These are phyloP conservation scores for Orthonychiurus folsomi DNA, from an alignment of 2,888 invertebrate species.

Conservation along the genomic window DNA sequence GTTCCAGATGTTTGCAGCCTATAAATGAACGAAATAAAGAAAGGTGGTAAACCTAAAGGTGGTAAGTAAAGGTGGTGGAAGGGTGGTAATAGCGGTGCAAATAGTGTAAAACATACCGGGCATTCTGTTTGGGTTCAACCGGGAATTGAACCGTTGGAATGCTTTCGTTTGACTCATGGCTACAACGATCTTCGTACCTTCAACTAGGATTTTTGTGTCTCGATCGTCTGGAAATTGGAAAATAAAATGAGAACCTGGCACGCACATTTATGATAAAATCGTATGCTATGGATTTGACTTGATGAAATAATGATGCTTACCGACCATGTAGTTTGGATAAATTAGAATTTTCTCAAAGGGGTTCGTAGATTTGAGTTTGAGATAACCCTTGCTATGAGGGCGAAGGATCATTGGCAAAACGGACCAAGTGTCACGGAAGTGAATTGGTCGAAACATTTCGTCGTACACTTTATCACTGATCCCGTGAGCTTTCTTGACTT, in stretches of 20 bases:
- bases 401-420: constrained; percentile 74
- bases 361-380: constrained; percentile 65
- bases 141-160: constrained; percentile 70
- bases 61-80: no score
- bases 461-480: constrained; percentile 71
- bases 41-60: no score
- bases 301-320: constrained; percentile 18
- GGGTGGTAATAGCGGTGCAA: no score
- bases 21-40: no score
- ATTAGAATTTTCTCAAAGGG: constrained; percentile 81
- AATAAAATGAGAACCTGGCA: neutral
- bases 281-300: no score
- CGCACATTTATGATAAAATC: neutral
- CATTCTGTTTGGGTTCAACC: constrained; percentile 62
- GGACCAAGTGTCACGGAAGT: constrained; percentile 62
- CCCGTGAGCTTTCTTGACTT: constrained; percentile 49
- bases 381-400: constrained; percentile 64
- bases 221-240: constrained; percentile 24
- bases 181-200: constrained; percentile 58
- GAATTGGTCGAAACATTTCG: constrained; percentile 68
- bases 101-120: no score
- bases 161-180: constrained; percentile 66
- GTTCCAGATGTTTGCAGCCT: constrained; percentile 51
- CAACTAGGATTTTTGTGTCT: constrained; percentile 32
- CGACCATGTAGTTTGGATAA: constrained; percentile 68